Evolutionary conservation across 2,888 invertebrate genomes (phyloP).

Genomic region (Zhuqinia jingwanae): DNA sequence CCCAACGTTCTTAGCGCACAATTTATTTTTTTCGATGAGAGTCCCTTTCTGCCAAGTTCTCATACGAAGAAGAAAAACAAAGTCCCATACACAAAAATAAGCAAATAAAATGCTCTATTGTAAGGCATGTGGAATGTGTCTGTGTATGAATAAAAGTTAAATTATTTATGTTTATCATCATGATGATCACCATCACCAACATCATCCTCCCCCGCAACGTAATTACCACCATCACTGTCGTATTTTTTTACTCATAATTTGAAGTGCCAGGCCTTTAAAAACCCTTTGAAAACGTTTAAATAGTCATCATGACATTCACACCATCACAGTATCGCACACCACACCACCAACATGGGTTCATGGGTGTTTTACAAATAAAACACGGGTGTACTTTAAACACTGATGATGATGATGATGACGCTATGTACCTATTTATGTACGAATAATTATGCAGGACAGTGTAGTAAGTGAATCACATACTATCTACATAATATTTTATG

Average conservation of each 20-base stretch:
- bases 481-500: too few relatives aligned
- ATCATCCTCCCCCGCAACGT: too few relatives aligned
- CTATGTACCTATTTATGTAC: too few relatives aligned
- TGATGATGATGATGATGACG: not conserved
- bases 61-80: slow-evolving; percentile 20
- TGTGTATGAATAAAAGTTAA: too few relatives aligned
- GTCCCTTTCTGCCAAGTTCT: slow-evolving; percentile 21
- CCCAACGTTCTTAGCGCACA: slow-evolving; percentile 32
- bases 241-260: not conserved
- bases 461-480: too few relatives aligned
- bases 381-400: not conserved
- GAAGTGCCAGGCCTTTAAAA: slow-evolving; percentile 19
- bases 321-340: not conserved
- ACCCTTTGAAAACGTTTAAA: slow-evolving; percentile 11
- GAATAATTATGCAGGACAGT: too few relatives aligned
- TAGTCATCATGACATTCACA: slow-evolving; percentile 22
- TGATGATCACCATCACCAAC: too few relatives aligned
- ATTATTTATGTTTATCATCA: too few relatives aligned
- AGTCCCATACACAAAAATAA: not conserved
- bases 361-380: not conserved
- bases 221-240: too few relatives aligned
- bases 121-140: too few relatives aligned
- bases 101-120: slow-evolving; percentile 3
- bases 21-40: slow-evolving; percentile 16
- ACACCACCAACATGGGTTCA: not conserved